A percentile compares a stretch with the other conserved stretches of the same genome.
These are phyloP conservation scores for Orycteropus afer DNA, from an alignment of 2,113 vertebrate species.

Conservation along the genomic window DNA sequence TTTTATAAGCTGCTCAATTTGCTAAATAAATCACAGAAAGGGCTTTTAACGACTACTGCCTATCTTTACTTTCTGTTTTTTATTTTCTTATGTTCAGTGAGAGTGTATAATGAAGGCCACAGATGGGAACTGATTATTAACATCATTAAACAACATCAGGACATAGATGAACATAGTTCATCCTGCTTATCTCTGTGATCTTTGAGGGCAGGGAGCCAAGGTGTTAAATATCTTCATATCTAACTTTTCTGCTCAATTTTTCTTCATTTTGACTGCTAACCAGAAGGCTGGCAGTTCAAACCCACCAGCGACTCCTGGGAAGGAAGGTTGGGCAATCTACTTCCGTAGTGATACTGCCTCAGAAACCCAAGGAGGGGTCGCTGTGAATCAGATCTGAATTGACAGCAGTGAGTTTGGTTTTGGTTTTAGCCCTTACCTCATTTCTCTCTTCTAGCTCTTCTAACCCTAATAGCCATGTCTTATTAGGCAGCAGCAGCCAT, in stretches of 20 bases:
- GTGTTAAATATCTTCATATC: background rate
- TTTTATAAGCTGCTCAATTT: constrained; percentile 4
- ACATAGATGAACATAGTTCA: background rate
- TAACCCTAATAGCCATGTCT: background rate
- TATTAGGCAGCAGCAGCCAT: background rate
- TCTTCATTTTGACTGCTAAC: too few species aligned
- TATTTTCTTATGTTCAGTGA: background rate
- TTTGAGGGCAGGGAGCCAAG: background rate
- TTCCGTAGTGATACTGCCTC: too few species aligned
- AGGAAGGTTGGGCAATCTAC: too few species aligned
- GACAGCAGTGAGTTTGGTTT: too few species aligned
- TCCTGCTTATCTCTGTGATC: background rate
- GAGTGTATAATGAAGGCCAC: background rate
- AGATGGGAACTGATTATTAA: background rate
- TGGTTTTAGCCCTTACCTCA: background rate
- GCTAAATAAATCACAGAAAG: constrained; percentile 18
- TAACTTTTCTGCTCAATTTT: background rate
- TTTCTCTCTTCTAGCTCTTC: background rate
- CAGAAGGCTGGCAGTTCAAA: too few species aligned
- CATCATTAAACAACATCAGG: background rate
- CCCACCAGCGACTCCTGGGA: too few species aligned
- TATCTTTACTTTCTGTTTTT: constrained; percentile 1
- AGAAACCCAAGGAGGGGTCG: too few species aligned
- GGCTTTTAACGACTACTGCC: background rate
- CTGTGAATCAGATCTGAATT: too few species aligned